Percentiles rank a stretch among this genome's conserved stretches.
Conservation (phyloP, 1,140 invertebrate genomes). For the Ephestia elutella region DNA sequence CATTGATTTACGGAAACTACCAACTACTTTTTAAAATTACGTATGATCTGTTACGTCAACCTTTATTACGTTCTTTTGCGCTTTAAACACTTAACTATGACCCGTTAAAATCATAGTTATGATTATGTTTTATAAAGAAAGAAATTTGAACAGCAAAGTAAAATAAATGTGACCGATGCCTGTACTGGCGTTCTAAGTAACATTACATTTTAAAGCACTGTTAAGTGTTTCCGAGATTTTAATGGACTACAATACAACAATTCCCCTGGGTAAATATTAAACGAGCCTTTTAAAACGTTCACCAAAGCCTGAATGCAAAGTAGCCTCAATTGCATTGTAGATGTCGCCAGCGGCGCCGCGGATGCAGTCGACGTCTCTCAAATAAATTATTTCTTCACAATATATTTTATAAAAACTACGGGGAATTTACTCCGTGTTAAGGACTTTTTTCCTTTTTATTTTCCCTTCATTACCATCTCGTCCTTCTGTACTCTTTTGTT, state of each 20-base stretch:
- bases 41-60: too few relatives aligned
- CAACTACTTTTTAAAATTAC: too few relatives aligned
- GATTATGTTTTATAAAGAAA: too few relatives aligned
- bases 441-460: background rate
- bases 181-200: background rate
- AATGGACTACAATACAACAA: constrained; percentile 8
- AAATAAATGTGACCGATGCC: too few relatives aligned
- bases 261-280: constrained; percentile 21
- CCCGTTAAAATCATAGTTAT: too few relatives aligned
- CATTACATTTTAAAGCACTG: background rate
- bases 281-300: constrained; percentile 21
- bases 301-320: constrained; percentile 19
- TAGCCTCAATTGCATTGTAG: constrained; percentile 23
- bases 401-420: background rate
- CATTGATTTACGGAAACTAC: too few relatives aligned
- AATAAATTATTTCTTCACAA: background rate
- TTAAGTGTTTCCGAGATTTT: background rate
- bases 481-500: background rate
- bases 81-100: too few relatives aligned
- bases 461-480: background rate
- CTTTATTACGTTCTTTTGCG: too few relatives aligned
- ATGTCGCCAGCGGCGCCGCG: constrained; percentile 13
- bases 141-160: background rate
- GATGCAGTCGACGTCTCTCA: background rate
- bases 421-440: constrained; percentile 9